Percentiles rank a stretch among this genome's conserved stretches.
These are phyloP conservation scores for Ptychadena robeensis DNA, from an alignment of 2,797 vertebrate genomes.

Conservation along the genomic window DNA sequence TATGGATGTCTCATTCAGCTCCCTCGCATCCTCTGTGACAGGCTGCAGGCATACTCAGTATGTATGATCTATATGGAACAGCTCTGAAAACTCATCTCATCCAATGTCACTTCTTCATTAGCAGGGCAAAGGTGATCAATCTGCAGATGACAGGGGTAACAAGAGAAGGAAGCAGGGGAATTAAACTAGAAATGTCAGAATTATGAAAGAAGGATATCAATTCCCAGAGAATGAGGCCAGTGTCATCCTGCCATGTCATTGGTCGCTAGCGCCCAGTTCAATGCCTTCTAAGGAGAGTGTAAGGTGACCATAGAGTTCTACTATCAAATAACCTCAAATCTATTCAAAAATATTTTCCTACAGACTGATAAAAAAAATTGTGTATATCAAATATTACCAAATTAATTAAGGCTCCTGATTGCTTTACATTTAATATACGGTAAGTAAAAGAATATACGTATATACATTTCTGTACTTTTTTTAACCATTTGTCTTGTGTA, in stretches of 20 bases:
- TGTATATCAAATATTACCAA: neutral
- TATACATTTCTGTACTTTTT: no score
- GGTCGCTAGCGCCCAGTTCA: neutral
- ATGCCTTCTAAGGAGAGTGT: no score
- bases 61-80: slow-evolving; percentile 2
- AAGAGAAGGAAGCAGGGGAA: slow-evolving; percentile 6
- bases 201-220: slow-evolving; percentile 1
- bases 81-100: slow-evolving; percentile 11
- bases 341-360: neutral
- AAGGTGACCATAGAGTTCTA: no score
- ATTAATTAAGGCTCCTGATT: neutral
- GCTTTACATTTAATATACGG: neutral
- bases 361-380: neutral
- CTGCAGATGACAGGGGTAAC: slow-evolving; percentile 14
- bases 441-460: no score
- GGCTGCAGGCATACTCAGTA: neutral
- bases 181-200: slow-evolving; percentile 27
- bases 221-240: neutral
- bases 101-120: slow-evolving; percentile 21
- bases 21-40: neutral
- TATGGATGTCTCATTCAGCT: neutral
- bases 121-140: slow-evolving; percentile 29
- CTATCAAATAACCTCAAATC: neutral
- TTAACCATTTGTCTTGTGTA: no score
- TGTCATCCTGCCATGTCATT: neutral